Evolutionary conservation across 2,888 invertebrate species (phyloP), one percentile per base, ranked within the genome.

Genomic region (Antitype chi): DNA sequence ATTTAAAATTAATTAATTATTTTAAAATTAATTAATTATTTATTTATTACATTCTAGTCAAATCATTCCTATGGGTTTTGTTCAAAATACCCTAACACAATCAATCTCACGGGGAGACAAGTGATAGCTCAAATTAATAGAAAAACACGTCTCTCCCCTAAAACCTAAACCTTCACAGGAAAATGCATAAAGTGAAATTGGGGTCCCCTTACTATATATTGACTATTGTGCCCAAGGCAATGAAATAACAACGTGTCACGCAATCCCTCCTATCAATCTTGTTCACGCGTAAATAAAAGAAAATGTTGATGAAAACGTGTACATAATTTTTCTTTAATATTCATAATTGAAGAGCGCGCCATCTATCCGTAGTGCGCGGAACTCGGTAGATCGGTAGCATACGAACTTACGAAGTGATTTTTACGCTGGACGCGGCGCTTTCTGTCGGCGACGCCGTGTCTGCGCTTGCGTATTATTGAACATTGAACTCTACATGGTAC

Each of bases 361-460:
- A 96, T 94, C 96, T 96, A 88, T 91, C 83, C 59, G 76, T 32
- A 57, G 13, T 32, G 57, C 70, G 89, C 84, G 88, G 93, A 95
- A 96, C 95, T 93, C 86, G 85, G 90, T 93, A 88, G 88, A 76
- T 80, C 60, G 47, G 80, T 80, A 80, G 84, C 70, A 71, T 38
- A 80, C 84, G 47, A 85, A 84, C 66, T 70, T n/a, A 78, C 83
- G 53, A 85, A 85, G 87, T 87, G 82, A 85, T 90, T 88, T 88
- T 88, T 87, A 81, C 76, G 70, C 81, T 76, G 78, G 79, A 84
- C 87, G 77, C 81, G 85, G 70, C 86, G 82, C 87, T 69, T 64
- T 82, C 28, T 55, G 57, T 72, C 69, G 86, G 88, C 88, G 90
- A 87, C 89, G 87, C 85, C 74, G 67, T 77, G 78, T 88, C 88